These are phyloP conservation scores for Graptemys geographica DNA, from an alignment of 2,797 vertebrate genomes.

Conservation along the genomic window DNA sequence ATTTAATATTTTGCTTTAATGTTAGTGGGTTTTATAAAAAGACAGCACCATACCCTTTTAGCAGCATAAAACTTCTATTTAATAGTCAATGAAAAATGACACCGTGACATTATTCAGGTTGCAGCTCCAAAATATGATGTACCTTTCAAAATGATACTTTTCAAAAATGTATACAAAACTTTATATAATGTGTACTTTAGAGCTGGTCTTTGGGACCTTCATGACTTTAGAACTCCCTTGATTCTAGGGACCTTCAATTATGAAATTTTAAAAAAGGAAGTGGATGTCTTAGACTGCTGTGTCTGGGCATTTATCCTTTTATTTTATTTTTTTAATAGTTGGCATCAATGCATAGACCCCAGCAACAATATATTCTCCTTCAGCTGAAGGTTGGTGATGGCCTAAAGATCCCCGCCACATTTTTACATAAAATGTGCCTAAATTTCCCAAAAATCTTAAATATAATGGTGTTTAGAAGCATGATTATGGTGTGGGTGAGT, in stretches of 20 bases:
- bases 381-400: neutral
- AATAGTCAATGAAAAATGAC: neutral
- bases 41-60: neutral
- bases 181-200: neutral
- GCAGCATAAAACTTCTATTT: neutral
- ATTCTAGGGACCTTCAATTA: neutral
- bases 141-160: neutral
- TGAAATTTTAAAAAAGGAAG: neutral
- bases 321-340: neutral
- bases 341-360: neutral
- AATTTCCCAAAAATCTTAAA: neutral
- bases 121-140: neutral
- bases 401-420: neutral
- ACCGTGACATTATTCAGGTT: rapidly evolving
- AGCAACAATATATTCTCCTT: neutral
- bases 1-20: neutral
- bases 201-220: neutral
- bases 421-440: too few species aligned
- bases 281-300: neutral
- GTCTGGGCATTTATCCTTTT: neutral
- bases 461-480: neutral
- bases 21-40: neutral
- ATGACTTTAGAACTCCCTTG: neutral
- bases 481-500: neutral
- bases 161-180: neutral